Conservation (phyloP, 2,797 vertebrate genomes). For the Halcyon badia region DNA sequence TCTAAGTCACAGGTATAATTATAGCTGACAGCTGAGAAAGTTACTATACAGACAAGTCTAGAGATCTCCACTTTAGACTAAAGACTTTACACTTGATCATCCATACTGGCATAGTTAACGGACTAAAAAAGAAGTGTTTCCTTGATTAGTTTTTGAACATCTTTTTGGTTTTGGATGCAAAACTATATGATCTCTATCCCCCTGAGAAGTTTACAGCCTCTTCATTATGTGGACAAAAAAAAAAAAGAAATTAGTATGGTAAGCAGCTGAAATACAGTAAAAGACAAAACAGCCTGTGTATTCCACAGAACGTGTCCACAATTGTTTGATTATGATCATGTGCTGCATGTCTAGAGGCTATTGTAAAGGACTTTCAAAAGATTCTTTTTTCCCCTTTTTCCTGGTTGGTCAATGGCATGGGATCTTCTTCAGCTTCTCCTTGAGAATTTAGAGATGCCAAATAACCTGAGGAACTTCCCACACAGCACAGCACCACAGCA, state of each 20-base stretch:
- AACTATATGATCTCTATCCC: not conserved
- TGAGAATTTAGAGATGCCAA: not conserved
- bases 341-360: not conserved
- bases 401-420: not conserved
- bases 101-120: not conserved
- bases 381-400: not conserved
- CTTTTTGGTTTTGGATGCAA: not conserved
- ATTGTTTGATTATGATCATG: not conserved
- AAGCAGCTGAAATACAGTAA: not conserved
- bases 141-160: not conserved
- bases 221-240: not conserved
- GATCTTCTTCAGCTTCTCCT: not conserved
- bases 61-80: not conserved
- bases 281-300: not conserved
- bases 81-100: not conserved
- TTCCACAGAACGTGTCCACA: not conserved
- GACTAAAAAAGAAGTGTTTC: not conserved
- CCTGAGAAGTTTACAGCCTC: not conserved
- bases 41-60: slow-evolving; percentile 20
- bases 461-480: not conserved
- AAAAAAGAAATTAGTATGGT: not conserved
- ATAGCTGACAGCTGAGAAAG: slow-evolving; percentile 13
- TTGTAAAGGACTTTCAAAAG: not conserved
- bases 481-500: not conserved
- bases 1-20: slow-evolving; percentile 22